phyloP scores from a whole-genome alignment of 2,888 invertebrate genomes.

The Heteromyza rotundicornis region DNA sequence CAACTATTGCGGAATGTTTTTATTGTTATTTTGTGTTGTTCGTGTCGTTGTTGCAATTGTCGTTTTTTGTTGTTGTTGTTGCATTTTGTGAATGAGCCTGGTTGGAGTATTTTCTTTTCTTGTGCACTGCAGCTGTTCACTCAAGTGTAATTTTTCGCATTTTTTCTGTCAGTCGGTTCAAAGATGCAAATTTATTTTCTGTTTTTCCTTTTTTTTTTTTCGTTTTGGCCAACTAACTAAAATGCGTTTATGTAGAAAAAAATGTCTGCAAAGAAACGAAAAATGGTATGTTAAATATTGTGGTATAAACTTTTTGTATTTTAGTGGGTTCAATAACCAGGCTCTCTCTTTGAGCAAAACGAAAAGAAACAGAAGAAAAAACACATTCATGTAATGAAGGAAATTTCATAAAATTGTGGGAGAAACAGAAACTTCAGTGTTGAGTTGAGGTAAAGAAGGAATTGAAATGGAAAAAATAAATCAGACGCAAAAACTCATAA shows the following conservation, averaged over 20 bases:
- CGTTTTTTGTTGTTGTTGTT: conserved; percentile 12
- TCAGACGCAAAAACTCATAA: background rate
- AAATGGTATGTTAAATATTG: background rate
- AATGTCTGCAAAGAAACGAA: conserved; percentile 41
- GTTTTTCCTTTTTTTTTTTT: conserved; percentile 30
- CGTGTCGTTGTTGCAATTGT: conserved; percentile 16
- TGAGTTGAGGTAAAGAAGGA: too few relatives aligned
- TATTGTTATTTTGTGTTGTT: conserved; percentile 1
- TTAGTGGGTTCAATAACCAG: too few relatives aligned
- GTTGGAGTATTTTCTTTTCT: conserved; percentile 8
- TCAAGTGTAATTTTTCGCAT: conserved; percentile 39
- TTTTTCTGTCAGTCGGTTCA: conserved; percentile 27
- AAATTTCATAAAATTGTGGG: conserved; percentile 2
- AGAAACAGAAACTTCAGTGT: too few relatives aligned
- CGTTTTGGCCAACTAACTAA: conserved; percentile 6
- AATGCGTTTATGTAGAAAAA: conserved; percentile 5
- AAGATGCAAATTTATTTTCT: background rate
- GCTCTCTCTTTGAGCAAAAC: too few relatives aligned
- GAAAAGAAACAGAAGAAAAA: background rate
- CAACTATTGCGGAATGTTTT: conserved; percentile 13
- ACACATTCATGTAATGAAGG: too few relatives aligned
- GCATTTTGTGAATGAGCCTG: conserved; percentile 29
- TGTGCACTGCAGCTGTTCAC: conserved; percentile 36
- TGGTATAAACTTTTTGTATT: too few relatives aligned
- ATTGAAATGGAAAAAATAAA: too few relatives aligned